Evolutionary conservation across 2,113 vertebrate species (phyloP).

Genomic region (Takifugu flavidus): DNA sequence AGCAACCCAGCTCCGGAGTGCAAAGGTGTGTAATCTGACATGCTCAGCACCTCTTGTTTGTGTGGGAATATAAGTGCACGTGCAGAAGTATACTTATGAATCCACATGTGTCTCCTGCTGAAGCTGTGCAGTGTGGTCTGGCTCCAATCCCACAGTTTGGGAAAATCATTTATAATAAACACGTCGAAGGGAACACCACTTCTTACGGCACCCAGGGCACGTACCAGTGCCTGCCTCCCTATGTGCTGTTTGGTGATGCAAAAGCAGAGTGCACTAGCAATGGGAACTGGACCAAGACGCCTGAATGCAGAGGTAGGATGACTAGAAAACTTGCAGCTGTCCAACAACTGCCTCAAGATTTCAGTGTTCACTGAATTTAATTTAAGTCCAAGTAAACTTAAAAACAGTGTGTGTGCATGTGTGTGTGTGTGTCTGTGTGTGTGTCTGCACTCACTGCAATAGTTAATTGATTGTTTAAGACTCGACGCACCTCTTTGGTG

Average conservation of each 20-base stretch:
- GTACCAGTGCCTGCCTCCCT: conserved; percentile 77
- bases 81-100: background rate
- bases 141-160: conserved; percentile 73
- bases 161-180: conserved; percentile 59
- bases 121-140: conserved; percentile 80
- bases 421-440: too few species aligned
- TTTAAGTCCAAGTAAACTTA: too few species aligned
- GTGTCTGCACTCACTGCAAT: too few species aligned
- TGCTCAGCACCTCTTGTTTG: background rate
- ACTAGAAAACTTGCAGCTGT: conserved; percentile 10
- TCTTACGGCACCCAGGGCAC: conserved; percentile 62
- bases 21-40: conserved; percentile 69
- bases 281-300: conserved; percentile 82
- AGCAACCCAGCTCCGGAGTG: conserved; percentile 74
- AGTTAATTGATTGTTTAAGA: too few species aligned
- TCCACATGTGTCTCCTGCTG: background rate
- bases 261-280: conserved; percentile 72
- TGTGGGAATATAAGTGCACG: background rate
- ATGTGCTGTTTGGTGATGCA: conserved; percentile 76
- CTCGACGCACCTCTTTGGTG: too few species aligned
- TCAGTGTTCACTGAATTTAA: too few species aligned
- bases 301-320: conserved; percentile 79
- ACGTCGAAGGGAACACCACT: conserved; percentile 45
- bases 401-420: too few species aligned
- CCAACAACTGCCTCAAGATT: too few species aligned